Evolutionary conservation across 2,888 invertebrate species (phyloP).

Genomic region (Sphaerophoria rueppellii): DNA sequence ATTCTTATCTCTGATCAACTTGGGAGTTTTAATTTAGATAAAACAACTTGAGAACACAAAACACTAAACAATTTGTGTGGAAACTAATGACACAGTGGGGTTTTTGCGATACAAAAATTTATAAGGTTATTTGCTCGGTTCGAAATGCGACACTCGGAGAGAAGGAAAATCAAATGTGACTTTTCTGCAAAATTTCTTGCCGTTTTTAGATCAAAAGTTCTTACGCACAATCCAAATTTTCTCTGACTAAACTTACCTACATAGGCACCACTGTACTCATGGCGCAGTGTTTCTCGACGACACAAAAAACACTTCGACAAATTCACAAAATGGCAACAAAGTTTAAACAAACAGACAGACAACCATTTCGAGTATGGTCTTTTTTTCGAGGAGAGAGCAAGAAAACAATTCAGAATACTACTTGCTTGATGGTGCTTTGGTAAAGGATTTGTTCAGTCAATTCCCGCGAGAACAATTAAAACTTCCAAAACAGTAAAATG

Average conservation of each 20-base stretch:
- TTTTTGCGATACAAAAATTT: neutral
- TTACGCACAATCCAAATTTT: too few relatives aligned
- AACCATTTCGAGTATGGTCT: conserved; percentile 57
- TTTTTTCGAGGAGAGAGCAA: conserved; percentile 1
- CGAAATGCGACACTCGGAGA: too few relatives aligned
- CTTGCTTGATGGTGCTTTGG: neutral
- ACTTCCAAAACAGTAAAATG: conserved; percentile 34
- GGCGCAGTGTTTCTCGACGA: neutral
- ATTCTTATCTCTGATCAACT: conserved; percentile 71
- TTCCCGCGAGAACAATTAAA: conserved; percentile 69
- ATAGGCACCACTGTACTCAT: neutral
- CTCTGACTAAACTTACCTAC: too few relatives aligned
- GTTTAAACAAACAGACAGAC: conserved; percentile 25
- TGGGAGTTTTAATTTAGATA: conserved; percentile 70
- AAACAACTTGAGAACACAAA: conserved; percentile 37
- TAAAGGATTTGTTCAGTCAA: neutral
- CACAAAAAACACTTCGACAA: neutral
- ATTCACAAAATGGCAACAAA: conserved; percentile 31
- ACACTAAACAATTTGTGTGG: neutral
- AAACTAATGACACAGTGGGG: conserved; percentile 3
- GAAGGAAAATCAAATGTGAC: too few relatives aligned
- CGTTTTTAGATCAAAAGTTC: too few relatives aligned
- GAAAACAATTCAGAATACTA: neutral
- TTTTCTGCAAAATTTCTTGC: too few relatives aligned
- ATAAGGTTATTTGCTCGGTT: neutral